Evolutionary conservation across 2,113 vertebrate genomes (phyloP).

Genomic region (Neotoma lepida): DNA sequence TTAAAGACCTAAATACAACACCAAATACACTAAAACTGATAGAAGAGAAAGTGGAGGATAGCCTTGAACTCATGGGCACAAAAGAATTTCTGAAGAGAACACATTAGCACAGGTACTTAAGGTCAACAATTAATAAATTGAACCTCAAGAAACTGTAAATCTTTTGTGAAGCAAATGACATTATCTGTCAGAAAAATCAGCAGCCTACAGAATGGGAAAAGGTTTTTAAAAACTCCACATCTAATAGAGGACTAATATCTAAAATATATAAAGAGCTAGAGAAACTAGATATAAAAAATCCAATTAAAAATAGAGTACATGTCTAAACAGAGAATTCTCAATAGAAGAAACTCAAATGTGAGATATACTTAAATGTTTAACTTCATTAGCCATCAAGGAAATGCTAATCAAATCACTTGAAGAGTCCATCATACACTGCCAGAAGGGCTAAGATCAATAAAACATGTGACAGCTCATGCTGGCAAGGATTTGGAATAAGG

Average conservation of each 20-base stretch:
- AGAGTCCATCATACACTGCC: background rate
- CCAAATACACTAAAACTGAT: background rate
- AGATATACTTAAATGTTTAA: background rate
- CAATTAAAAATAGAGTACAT: fast-evolving
- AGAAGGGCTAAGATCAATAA: background rate
- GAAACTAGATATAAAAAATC: background rate
- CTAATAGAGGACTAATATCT: background rate
- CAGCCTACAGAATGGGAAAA: background rate
- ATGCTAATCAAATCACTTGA: background rate
- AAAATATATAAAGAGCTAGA: too few relatives aligned
- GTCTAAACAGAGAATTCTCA: background rate
- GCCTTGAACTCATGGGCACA: too few relatives aligned
- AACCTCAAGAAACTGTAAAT: background rate
- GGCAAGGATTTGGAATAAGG: too few relatives aligned
- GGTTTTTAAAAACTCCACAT: background rate
- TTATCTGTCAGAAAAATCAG: too few relatives aligned
- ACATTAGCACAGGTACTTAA: background rate
- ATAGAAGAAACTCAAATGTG: background rate
- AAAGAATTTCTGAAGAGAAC: background rate
- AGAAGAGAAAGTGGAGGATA: background rate
- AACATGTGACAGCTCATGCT: background rate
- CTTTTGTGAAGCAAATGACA: background rate
- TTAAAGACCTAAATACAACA: background rate
- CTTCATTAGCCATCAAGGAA: background rate
- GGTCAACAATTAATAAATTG: background rate